A percentile compares a stretch with the other conserved stretches of the same genome.
These are phyloP conservation scores for Eumeta japonica DNA, from an alignment of 1,140 invertebrate species.

Conservation along the genomic window DNA sequence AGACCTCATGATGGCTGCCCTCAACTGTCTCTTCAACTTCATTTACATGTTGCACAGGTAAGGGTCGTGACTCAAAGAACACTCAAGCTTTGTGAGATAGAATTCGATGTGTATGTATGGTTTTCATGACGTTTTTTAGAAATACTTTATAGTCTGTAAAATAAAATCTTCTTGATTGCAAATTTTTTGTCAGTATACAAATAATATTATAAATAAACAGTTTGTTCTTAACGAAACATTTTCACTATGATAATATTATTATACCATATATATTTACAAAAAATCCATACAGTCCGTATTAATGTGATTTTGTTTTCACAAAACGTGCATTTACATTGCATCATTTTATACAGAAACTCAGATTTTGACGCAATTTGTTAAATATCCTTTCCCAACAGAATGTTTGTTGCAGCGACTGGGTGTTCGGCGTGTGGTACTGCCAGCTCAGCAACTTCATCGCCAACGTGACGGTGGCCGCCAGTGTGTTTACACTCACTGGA, in stretches of 20 bases:
- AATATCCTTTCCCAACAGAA: background rate
- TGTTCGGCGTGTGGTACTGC: slow-evolving; percentile 82
- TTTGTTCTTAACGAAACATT: too few species aligned
- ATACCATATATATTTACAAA: too few species aligned
- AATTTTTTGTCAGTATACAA: too few species aligned
- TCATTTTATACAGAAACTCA: too few species aligned
- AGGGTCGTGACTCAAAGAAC: slow-evolving; percentile 10
- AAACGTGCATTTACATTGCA: too few species aligned
- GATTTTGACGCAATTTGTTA: too few species aligned
- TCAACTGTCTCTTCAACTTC: slow-evolving; percentile 93
- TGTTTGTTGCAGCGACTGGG: slow-evolving; percentile 69
- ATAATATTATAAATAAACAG: too few species aligned
- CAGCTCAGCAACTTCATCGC: slow-evolving; percentile 87
- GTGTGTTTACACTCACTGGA: slow-evolving; percentile 86
- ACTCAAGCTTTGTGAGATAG: background rate
- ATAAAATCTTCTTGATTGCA: too few species aligned
- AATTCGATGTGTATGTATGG: background rate
- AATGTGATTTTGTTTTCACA: too few species aligned
- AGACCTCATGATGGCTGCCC: slow-evolving; percentile 85
- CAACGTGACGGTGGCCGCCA: slow-evolving; percentile 82
- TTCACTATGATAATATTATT: too few species aligned
- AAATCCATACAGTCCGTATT: too few species aligned
- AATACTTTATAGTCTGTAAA: background rate
- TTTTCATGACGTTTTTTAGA: background rate
- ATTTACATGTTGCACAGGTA: slow-evolving; percentile 80